Percentiles rank a stretch among this genome's conserved stretches.
Evolutionary conservation across 2,888 invertebrate genomes (phyloP).

Genomic region (Ectemnius continuus): DNA sequence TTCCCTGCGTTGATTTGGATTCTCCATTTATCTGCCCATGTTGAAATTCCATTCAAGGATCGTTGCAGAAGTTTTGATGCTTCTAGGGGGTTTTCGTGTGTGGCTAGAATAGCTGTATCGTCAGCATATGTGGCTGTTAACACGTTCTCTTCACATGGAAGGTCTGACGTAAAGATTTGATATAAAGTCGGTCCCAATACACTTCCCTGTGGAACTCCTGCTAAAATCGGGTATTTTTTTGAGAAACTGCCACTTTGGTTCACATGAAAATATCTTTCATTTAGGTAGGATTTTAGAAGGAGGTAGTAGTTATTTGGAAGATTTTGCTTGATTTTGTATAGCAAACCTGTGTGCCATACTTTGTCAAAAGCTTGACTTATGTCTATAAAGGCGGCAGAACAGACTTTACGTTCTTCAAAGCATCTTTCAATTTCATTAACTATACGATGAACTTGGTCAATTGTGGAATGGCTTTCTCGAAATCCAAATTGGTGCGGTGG

Average conservation of each 20-base stretch:
- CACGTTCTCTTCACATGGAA: neutral
- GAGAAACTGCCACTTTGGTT: neutral
- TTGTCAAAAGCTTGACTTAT: slow-evolving; percentile 12
- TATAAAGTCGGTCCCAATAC: neutral
- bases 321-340: neutral
- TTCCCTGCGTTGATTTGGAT: slow-evolving; percentile 2
- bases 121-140: slow-evolving; percentile 7
- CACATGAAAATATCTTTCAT: neutral
- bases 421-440: slow-evolving; percentile 9
- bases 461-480: neutral
- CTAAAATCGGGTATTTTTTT: neutral
- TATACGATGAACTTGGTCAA: slow-evolving; percentile 13
- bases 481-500: slow-evolving; percentile 14
- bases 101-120: slow-evolving; percentile 9
- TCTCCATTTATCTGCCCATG: neutral
- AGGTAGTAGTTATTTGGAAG: slow-evolving; percentile 6
- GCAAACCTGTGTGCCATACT: slow-evolving; percentile 7
- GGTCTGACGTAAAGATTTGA: slow-evolving; percentile 3
- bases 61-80: neutral
- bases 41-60: neutral
- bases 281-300: slow-evolving; percentile 10
- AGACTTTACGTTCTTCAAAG: slow-evolving; percentile 8
- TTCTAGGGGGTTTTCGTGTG: neutral
- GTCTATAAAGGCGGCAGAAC: slow-evolving; percentile 14
- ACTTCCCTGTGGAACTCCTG: slow-evolving; percentile 16